phyloP scores from a whole-genome alignment of 2,888 invertebrate species.

The Rotaria sp. region DNA sequence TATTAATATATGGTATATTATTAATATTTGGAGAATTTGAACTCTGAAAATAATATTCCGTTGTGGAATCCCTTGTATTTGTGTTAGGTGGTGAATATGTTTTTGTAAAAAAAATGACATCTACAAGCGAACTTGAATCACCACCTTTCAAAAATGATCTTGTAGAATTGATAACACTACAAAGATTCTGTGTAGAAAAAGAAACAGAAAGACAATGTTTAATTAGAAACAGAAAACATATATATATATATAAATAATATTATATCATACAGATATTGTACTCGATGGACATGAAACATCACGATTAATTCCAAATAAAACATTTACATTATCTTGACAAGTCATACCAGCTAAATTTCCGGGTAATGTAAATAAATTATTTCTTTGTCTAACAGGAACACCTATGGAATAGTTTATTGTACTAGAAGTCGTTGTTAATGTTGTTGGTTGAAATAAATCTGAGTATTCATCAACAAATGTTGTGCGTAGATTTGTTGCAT shows the following conservation, averaged over 20 bases:
- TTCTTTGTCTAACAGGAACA: background rate
- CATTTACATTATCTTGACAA: background rate
- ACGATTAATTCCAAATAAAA: background rate
- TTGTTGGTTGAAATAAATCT: background rate
- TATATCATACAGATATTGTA: background rate
- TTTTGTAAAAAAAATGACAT: background rate
- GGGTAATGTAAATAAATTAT: background rate
- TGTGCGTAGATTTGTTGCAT: background rate
- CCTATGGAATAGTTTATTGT: background rate
- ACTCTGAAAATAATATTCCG: background rate
- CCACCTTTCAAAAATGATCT: background rate
- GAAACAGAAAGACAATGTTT: background rate
- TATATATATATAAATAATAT: too few relatives aligned
- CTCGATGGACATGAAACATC: background rate
- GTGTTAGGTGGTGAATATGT: background rate
- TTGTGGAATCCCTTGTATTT: too few relatives aligned
- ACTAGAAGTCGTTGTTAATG: background rate
- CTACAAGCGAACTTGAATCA: background rate
- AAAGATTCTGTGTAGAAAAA: background rate
- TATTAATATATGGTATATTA: background rate
- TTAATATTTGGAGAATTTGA: background rate
- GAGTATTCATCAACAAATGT: background rate
- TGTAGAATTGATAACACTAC: background rate
- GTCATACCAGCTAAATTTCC: background rate
- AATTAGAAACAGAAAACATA: too few relatives aligned